phyloP scores from a whole-genome alignment of 1,140 invertebrate species.

The Eupeodes corollae region DNA sequence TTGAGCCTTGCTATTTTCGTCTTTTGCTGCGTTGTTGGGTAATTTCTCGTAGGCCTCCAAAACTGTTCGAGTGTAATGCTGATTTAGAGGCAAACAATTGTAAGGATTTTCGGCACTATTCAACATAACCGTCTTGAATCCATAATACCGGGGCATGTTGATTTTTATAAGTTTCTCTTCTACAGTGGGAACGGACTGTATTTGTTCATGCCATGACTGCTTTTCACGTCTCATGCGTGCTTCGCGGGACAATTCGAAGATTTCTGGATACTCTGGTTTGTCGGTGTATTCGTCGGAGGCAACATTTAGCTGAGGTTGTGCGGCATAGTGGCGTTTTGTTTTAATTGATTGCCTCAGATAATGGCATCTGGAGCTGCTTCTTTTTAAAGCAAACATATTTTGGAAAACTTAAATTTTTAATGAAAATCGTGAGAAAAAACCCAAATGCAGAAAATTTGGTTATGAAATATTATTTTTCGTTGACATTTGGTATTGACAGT shows the following conservation, averaged over 20 bases:
- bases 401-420: too few relatives aligned
- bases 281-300: conserved; percentile 35
- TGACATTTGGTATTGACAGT: too few relatives aligned
- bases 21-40: conserved; percentile 25
- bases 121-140: conserved; percentile 53
- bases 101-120: conserved; percentile 50
- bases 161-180: conserved; percentile 73
- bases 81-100: conserved; percentile 51
- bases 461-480: too few relatives aligned
- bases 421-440: too few relatives aligned
- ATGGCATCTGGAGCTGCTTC: too few relatives aligned
- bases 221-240: conserved; percentile 36
- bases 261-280: conserved; percentile 48
- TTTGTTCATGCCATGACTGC: conserved; percentile 43
- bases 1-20: conserved; percentile 5
- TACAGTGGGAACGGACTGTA: conserved; percentile 53
- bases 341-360: too few relatives aligned
- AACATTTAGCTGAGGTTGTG: too few relatives aligned
- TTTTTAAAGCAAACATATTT: too few relatives aligned
- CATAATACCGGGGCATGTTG: conserved; percentile 70
- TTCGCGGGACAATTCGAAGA: conserved; percentile 42
- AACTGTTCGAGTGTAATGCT: conserved; percentile 63
- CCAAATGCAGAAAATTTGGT: too few relatives aligned
- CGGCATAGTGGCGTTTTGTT: too few relatives aligned
- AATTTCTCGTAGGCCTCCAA: conserved; percentile 40